Evolutionary conservation across 2,797 vertebrate genomes (phyloP).

Genomic region (Arctocebus calabarensis): DNA sequence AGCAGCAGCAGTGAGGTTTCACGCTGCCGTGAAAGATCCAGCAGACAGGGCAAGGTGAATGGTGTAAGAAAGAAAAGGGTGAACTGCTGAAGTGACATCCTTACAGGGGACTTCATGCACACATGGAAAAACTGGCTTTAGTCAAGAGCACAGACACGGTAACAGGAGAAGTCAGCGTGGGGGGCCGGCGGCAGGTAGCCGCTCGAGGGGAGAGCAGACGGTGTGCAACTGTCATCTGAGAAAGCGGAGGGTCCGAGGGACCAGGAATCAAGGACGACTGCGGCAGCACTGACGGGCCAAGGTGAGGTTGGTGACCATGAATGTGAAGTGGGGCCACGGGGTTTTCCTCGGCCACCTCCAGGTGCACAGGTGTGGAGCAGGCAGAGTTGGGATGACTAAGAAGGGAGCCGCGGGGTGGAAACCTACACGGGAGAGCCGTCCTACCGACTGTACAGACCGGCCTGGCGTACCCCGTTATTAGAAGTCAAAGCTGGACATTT

Average conservation of each 20-base stretch:
- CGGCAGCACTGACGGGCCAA: accelerated
- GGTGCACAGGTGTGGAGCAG: not conserved
- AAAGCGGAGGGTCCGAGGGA: not conserved
- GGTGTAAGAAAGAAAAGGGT: not conserved
- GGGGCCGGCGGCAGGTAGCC: not conserved
- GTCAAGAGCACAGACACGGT: accelerated
- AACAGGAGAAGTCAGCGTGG: not conserved
- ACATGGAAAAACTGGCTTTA: accelerated
- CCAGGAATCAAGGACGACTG: accelerated
- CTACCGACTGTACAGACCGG: too few species aligned
- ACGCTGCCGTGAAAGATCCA: not conserved
- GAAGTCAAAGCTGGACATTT: not conserved
- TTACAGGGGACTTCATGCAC: accelerated
- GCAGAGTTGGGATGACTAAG: not conserved
- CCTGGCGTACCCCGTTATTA: not conserved
- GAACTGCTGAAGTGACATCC: accelerated
- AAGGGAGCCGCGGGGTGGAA: not conserved
- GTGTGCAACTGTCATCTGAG: not conserved
- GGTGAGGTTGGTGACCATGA: accelerated
- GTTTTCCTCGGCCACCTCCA: not conserved
- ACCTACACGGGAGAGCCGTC: not conserved
- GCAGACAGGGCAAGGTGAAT: not conserved
- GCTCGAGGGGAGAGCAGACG: accelerated
- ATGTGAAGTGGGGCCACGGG: not conserved
- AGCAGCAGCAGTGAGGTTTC: not conserved